Base-by-base conservation (phyloP, 2,888 invertebrate genomes). In the Melanostoma scalare region DNA sequence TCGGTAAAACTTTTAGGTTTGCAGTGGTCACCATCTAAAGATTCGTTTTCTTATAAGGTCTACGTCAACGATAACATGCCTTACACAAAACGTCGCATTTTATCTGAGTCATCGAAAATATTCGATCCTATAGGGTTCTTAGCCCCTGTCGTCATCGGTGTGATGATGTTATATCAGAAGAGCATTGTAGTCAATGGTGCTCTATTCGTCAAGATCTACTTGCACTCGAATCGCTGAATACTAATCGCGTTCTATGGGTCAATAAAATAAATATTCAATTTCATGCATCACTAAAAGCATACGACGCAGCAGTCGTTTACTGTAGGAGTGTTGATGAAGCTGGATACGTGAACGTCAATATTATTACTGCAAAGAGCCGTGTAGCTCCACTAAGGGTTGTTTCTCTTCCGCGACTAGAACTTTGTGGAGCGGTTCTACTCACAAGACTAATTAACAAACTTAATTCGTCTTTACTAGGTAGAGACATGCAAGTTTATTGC, bases 81-180 rank as follows among this genome's bases (percentile, higher is more conserved):
- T 1, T 38, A 31, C 2, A 52, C 63, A 9, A 65, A 52, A 20
- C 63, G 50, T 20, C 63, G 48, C 2, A 38, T 65, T 65, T n/a
- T n/a, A n/a, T n/a, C n/a, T 1, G 63, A 65, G 5, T 50, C 63
- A 31, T 69, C 56, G 0, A 56, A 31, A 63, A 44, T 86, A 3
- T 86, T 85, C 10, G 86, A 85, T 10, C 74, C 75, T 4, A 46
- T 86, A 3, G 85, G 86, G 0, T 68, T 86, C 6, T 63, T 85
- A 5, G 69, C 85, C 1, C 86, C 85, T 38, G 76, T 85, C 4
- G 40, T 85, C 4, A 42, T 86, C 2, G 44, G 68, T 5, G 44
- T 86, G 35, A 86, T 44, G 85, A 85, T 3, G 63, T 40, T 35
- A 53, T 78, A 9, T 82, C 79, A 1, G 20, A 10, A 9, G 60